Percentiles rank a stretch among this genome's conserved stretches.
phyloP scores from a whole-genome alignment of 2,888 invertebrate genomes.

The Sycophila texana region DNA sequence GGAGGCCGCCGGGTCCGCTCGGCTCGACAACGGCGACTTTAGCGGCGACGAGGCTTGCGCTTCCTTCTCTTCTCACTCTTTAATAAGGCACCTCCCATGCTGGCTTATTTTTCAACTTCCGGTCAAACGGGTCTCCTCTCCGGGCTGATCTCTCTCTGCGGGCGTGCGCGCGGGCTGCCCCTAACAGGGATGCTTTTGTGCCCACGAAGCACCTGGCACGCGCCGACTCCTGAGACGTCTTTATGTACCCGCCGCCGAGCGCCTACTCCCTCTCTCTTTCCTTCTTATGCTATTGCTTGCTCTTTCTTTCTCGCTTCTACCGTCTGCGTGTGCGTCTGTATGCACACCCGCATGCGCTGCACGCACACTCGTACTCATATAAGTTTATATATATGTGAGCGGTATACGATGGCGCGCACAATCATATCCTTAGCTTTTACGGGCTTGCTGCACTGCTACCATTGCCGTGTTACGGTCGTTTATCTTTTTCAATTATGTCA shows the following conservation, averaged over 20 bases:
- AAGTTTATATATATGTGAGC: not conserved
- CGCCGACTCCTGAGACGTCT: slow-evolving; percentile 63
- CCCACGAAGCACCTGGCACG: slow-evolving; percentile 72
- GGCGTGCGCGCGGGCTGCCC: slow-evolving; percentile 45
- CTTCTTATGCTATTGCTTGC: slow-evolving; percentile 12
- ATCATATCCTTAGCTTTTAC: slow-evolving; percentile 56
- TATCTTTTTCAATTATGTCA: slow-evolving; percentile 59
- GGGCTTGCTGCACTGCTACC: slow-evolving; percentile 44
- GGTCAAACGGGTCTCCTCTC: slow-evolving; percentile 62
- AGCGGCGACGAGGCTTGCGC: not conserved
- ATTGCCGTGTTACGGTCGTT: slow-evolving; percentile 52
- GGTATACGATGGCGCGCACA: slow-evolving; percentile 30
- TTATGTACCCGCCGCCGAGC: slow-evolving; percentile 49
- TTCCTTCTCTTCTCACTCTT: slow-evolving; percentile 61
- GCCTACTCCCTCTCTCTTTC: slow-evolving; percentile 47
- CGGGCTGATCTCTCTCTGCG: slow-evolving; percentile 54
- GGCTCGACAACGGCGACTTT: not conserved
- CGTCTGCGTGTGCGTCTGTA: not conserved
- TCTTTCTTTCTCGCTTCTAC: slow-evolving; percentile 24
- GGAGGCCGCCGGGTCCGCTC: not conserved
- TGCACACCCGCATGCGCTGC: too few relatives aligned
- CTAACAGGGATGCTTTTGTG: slow-evolving; percentile 69
- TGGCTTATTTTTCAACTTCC: slow-evolving; percentile 72
- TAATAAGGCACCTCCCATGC: slow-evolving; percentile 68
- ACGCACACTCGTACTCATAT: not conserved